These are phyloP conservation scores for Cenopis cana DNA, from an alignment of 2,888 invertebrate genomes.

Conservation along the genomic window DNA sequence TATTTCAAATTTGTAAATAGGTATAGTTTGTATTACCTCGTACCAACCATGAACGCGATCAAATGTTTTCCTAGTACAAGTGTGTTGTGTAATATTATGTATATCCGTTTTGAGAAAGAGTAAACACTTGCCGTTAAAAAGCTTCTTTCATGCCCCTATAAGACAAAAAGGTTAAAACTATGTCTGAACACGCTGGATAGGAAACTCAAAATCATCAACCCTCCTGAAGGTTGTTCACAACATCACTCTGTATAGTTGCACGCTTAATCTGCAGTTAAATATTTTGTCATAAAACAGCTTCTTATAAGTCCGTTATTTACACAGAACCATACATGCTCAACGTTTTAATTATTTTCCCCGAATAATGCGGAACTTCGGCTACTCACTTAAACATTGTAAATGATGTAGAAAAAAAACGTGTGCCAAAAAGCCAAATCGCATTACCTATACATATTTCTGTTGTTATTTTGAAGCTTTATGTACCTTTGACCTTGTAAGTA, in stretches of 20 bases:
- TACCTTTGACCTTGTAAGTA: constrained; percentile 30
- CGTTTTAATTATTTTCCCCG: not conserved
- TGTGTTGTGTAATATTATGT: not conserved
- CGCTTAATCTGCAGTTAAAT: not conserved
- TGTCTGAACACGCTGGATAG: not conserved
- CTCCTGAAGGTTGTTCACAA: not conserved
- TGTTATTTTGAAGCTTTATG: constrained; percentile 29
- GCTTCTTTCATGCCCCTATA: too few species aligned
- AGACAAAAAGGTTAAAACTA: too few species aligned
- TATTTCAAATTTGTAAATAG: not conserved
- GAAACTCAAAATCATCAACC: not conserved
- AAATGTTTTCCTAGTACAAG: not conserved
- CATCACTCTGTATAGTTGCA: not conserved
- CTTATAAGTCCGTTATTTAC: not conserved
- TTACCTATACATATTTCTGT: not conserved
- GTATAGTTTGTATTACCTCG: not conserved
- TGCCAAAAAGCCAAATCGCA: constrained; percentile 31
- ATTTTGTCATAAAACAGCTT: not conserved
- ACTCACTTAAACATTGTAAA: not conserved
- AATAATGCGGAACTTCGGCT: not conserved
- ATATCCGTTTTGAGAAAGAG: not conserved
- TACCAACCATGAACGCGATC: not conserved
- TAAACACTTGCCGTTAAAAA: not conserved
- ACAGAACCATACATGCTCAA: not conserved
- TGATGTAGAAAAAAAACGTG: constrained; percentile 14